Conservation (phyloP, 2,888 invertebrate genomes). For the Furcula furcula region DNA sequence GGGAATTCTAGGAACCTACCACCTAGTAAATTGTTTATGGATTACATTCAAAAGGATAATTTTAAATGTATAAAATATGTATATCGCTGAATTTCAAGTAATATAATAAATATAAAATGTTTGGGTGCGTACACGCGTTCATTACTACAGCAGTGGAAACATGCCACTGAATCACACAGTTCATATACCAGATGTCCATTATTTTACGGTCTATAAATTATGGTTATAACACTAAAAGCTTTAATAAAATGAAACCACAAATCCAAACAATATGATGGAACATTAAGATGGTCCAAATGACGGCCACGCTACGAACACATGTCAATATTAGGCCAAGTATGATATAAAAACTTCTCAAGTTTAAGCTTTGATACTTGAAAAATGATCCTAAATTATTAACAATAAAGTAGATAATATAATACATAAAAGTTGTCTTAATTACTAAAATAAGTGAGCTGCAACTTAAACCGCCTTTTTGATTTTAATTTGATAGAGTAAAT, state of each 20-base stretch:
- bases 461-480: too few species aligned
- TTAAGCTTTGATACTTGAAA: constrained; percentile 3
- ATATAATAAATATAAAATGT: too few species aligned
- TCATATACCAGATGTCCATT: constrained; percentile 27
- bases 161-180: constrained; percentile 10
- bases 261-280: constrained; percentile 33
- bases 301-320: constrained; percentile 28
- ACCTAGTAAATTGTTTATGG: too few species aligned
- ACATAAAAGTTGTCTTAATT: not conserved
- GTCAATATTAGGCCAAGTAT: constrained; percentile 34
- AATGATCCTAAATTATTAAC: constrained; percentile 4
- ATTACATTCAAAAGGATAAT: too few species aligned
- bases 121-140: not conserved
- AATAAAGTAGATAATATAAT: constrained; percentile 5
- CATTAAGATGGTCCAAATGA: constrained; percentile 21
- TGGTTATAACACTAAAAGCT: constrained; percentile 34
- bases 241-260: constrained; percentile 34
- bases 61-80: too few species aligned
- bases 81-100: too few species aligned
- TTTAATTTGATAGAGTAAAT: too few species aligned
- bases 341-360: constrained; percentile 23
- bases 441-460: too few species aligned
- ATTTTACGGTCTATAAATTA: constrained; percentile 34
- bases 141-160: not conserved
- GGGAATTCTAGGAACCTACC: too few species aligned